Percentiles rank a stretch among this genome's conserved stretches.
Evolutionary conservation across 1,140 invertebrate species (phyloP).

Genomic region (Drosophila rhopaloa): DNA sequence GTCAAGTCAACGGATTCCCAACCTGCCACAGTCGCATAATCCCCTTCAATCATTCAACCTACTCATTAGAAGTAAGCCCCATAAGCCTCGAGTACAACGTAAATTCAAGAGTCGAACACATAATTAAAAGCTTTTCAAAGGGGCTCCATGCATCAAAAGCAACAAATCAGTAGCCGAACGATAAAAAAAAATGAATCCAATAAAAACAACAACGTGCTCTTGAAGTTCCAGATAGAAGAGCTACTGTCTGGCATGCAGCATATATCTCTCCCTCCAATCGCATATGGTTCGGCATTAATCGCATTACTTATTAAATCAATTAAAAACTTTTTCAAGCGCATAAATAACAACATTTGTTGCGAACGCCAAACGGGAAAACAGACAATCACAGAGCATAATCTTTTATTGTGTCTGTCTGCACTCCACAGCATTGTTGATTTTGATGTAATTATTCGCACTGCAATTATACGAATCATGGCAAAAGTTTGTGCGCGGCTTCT

Average conservation of each 20-base stretch:
- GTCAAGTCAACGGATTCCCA: conserved; percentile 23
- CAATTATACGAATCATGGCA: conserved; percentile 79
- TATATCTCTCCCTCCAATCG: conserved; percentile 19
- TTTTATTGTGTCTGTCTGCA: conserved; percentile 66
- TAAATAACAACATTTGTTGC: conserved; percentile 79
- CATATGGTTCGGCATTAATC: conserved; percentile 74
- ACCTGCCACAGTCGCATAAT: conserved; percentile 18
- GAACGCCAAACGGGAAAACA: conserved; percentile 21
- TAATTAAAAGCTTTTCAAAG: conserved; percentile 77
- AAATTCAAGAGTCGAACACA: conserved; percentile 73
- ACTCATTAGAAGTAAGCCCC: conserved; percentile 32
- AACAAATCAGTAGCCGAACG: conserved; percentile 17
- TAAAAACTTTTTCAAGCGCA: conserved; percentile 81
- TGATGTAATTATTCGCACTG: conserved; percentile 81
- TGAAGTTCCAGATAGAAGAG: conserved; percentile 17
- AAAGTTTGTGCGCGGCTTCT: conserved; percentile 57
- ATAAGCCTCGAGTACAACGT: conserved; percentile 40
- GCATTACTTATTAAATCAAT: conserved; percentile 82
- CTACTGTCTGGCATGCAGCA: conserved; percentile 21
- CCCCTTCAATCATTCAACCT: conserved; percentile 25
- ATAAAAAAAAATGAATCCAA: conserved; percentile 1
- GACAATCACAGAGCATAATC: conserved; percentile 57
- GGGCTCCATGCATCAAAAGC: conserved; percentile 27
- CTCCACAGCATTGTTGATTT: conserved; percentile 59
- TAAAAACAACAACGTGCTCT: conserved; percentile 18